These are phyloP conservation scores for Drosophila meridionalis DNA, from an alignment of 2,888 invertebrate genomes.

Conservation along the genomic window DNA sequence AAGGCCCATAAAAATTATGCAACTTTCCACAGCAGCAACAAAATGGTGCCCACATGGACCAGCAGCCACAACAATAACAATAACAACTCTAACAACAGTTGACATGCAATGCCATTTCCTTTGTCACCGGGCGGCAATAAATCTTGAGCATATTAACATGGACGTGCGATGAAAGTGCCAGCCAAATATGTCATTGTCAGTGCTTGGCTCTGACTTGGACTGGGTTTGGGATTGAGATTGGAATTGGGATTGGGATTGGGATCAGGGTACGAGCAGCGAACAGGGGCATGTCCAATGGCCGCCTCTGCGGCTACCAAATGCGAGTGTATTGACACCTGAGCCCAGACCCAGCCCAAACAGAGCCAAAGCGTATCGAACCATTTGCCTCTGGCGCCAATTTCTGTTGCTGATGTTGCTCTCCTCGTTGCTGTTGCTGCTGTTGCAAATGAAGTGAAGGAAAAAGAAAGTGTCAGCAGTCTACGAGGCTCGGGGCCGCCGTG, in stretches of 20 bases:
- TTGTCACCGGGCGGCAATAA: constrained; percentile 70
- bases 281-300: constrained; percentile 49
- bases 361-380: constrained; percentile 11
- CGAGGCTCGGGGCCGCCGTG: constrained; percentile 15
- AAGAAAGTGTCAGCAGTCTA: constrained; percentile 64
- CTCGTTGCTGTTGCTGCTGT: constrained; percentile 22
- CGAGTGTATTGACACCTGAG: constrained; percentile 77
- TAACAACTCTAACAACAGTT: constrained; percentile 43
- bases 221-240: constrained; percentile 5
- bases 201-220: constrained; percentile 35
- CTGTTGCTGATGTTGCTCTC: constrained; percentile 17
- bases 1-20: constrained; percentile 75
- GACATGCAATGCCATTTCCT: constrained; percentile 77
- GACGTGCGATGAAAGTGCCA: constrained; percentile 79
- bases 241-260: constrained; percentile 13
- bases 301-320: constrained; percentile 72
- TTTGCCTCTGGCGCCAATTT: constrained; percentile 51
- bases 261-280: constrained; percentile 10
- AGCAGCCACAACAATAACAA: constrained; percentile 22
- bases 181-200: constrained; percentile 80
- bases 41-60: constrained; percentile 68
- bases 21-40: constrained; percentile 62
- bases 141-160: constrained; percentile 79
- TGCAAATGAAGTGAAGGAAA: constrained; percentile 60
- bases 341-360: constrained; percentile 50